Conservation (phyloP, 2,797 vertebrate genomes). For the Diglossa cyanea region DNA sequence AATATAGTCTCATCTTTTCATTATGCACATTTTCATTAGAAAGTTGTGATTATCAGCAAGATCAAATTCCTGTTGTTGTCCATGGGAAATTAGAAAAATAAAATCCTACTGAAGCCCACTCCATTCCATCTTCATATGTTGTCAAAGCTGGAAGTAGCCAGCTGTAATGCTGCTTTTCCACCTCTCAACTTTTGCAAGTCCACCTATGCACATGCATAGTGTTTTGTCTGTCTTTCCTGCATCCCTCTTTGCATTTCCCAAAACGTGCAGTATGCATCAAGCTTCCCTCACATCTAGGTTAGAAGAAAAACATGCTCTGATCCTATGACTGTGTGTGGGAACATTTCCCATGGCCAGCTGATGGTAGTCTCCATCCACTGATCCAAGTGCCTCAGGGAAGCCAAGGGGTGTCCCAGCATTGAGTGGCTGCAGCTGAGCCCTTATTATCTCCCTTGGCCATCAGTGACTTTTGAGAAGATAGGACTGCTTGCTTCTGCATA, state of each 20-base stretch:
- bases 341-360: neutral
- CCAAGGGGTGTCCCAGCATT: fast-evolving
- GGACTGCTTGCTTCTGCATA: neutral
- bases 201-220: no score
- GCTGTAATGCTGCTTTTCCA: neutral
- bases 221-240: neutral
- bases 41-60: neutral
- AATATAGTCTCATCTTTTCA: neutral
- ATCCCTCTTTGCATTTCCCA: neutral
- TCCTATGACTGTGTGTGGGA: neutral
- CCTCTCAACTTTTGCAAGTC: neutral
- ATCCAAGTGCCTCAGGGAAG: fast-evolving
- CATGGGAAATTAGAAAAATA: neutral
- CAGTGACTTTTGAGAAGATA: neutral
- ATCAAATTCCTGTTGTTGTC: neutral
- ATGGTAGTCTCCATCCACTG: neutral
- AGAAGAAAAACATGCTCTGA: neutral
- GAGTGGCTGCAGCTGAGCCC: neutral
- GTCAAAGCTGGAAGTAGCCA: neutral
- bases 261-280: neutral
- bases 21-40: neutral
- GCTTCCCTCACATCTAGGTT: neutral
- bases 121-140: neutral
- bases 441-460: neutral
- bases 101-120: neutral